Base-by-base conservation (phyloP, 2,797 vertebrate species). In the Podarcis siculus region DNA sequence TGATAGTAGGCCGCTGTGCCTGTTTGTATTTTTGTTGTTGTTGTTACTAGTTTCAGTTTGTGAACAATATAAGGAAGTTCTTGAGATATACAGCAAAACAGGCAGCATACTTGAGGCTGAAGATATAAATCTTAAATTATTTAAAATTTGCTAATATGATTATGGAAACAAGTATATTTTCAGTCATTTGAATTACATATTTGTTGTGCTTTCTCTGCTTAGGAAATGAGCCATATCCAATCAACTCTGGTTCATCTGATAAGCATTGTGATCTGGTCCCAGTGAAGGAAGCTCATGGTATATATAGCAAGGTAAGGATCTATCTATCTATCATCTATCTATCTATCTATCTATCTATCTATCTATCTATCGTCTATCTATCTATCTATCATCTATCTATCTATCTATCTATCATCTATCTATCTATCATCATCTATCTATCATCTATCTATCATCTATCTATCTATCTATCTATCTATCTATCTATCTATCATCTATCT, bases 231-330 rank as follows among this genome's bases (percentile, higher is more conserved):
- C 96, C 96, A 91, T 94, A 93, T 82, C 96, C 96, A 96, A 95
- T 90, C 66, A 81, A 91, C 87, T 89, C 85, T 80, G 92, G 93
- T 90, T 93, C 89, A 71, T 69, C 75, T 23, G 93, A 92, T 19
- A 93, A 91, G 39, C 93, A 93, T 83, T 91, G 87, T 42, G 90
- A 92, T 84, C 94, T 37, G 0, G 89, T 83, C 86, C 30, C 88
- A 81, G 94, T 90, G 82, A 97, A 98, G 96, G 95, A 95, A 93
- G 95, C 95, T 80, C 92, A 93, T 91, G 95, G 89, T 95, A 94
- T 89, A 73, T 92, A 92, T 79, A 89, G 87, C 91, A 97, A 98
- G 98, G 98, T 99, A 98, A 96, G 91, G 81, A 58, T 86, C 86
- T 89, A 88, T 81, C 9, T 45, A 42, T 42, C 42, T 39, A 39